Evolutionary conservation across 2,113 vertebrate species (phyloP), one percentile per base, ranked within the genome.

Genomic region (Myodes glareolus): DNA sequence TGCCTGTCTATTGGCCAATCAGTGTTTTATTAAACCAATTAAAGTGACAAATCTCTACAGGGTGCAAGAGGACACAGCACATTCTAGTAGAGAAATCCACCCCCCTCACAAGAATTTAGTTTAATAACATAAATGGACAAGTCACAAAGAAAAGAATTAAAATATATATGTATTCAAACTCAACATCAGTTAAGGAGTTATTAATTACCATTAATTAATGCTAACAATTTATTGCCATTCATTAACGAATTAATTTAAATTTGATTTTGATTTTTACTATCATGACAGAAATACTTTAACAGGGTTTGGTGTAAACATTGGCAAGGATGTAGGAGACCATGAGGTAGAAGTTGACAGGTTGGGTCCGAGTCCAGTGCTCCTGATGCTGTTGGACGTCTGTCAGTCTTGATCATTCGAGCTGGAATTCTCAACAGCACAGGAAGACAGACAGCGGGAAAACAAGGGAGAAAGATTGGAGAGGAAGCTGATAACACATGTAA

Each of bases 181-280:
- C 82, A 89, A 47, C 14, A 81, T 61, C 4, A 58, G 80, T 42
- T 39, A 90, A 14, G 39, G 29, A 61, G 68, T 72, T 72, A 39
- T 72, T 70, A 70, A 70, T 36, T 36, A 70, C 7, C 33, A n/a
- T 70, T 72, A 39, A 39, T 72, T 39, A 39, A 21, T 72, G 36
- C 10, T 21, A 72, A 39, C 17, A 39, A 39, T 72, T 72, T n/a
- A 72, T n/a, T n/a, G 39, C 8, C 70, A 10, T 4, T 72, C n/a
- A 36, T 72, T 72, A 72, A 33, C 29, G 55, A 23, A n/a, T 9
- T 63, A 70, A 45, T 93, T 75, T 81, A 92, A 81, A 92, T 39
- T n/a, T 88, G 47, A 84, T 78, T 91, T 94, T 94, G 19, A 68
- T 85, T 92, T 96, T 67, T 73, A 21, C 52, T 58, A n/a, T 81